phyloP scores from a whole-genome alignment of 1,140 invertebrate species.

The Drosophila baimaii region DNA sequence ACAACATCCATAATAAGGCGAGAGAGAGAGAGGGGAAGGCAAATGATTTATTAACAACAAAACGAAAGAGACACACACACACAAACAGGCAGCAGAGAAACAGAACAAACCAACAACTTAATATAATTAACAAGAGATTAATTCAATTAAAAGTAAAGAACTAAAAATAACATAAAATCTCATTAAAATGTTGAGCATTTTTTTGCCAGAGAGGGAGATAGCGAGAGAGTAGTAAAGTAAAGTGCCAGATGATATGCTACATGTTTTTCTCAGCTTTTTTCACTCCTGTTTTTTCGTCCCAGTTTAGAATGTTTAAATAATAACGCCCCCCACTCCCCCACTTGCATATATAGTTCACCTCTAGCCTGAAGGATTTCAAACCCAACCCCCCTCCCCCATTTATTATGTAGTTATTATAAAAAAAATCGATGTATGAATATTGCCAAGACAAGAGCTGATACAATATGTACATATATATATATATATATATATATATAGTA shows the following conservation, averaged over 20 bases:
- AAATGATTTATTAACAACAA: constrained; percentile 17
- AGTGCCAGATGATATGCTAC: not conserved
- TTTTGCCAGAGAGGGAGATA: not conserved
- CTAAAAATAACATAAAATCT: constrained; percentile 20
- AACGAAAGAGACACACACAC: too few relatives aligned
- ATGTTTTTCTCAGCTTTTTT: not conserved
- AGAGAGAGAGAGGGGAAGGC: constrained; percentile 12
- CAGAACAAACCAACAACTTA: constrained; percentile 16
- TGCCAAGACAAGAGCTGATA: constrained; percentile 3
- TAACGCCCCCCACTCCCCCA: too few relatives aligned
- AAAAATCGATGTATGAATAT: not conserved
- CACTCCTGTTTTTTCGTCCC: not conserved
- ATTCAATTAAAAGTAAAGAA: constrained; percentile 36
- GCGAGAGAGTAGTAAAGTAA: too few relatives aligned
- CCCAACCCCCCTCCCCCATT: too few relatives aligned
- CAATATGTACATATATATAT: constrained; percentile 1
- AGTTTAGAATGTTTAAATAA: not conserved
- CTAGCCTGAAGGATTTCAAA: not conserved
- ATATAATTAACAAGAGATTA: constrained; percentile 34
- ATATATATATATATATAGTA: constrained; percentile 14
- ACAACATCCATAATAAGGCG: not conserved
- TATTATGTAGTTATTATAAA: constrained; percentile 5
- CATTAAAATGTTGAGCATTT: constrained; percentile 20
- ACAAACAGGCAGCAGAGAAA: too few relatives aligned
- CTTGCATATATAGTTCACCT: not conserved